These are phyloP conservation scores for Coendou prehensilis DNA, from an alignment of 2,797 vertebrate genomes.

Conservation along the genomic window DNA sequence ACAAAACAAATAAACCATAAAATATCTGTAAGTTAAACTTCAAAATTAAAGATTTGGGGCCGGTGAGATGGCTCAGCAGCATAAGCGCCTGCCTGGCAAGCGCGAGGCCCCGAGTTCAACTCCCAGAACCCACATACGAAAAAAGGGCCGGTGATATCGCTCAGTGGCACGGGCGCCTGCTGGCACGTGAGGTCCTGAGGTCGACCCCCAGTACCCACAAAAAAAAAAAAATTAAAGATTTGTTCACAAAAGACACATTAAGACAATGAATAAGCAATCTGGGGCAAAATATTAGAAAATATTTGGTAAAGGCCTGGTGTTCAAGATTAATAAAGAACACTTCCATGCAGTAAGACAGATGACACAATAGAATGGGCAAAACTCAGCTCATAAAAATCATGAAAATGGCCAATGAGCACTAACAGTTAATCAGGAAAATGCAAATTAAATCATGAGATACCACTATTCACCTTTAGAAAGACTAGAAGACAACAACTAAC, in stretches of 20 bases:
- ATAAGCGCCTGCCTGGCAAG: too few relatives aligned
- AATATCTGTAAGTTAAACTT: background rate
- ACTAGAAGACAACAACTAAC: background rate
- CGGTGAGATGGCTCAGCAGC: too few relatives aligned
- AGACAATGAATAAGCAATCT: background rate
- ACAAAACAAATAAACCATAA: background rate
- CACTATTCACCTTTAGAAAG: too few relatives aligned
- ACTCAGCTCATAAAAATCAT: too few relatives aligned
- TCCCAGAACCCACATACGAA: too few relatives aligned
- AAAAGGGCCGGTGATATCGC: too few relatives aligned
- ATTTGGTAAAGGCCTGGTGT: background rate
- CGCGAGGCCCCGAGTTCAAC: too few relatives aligned
- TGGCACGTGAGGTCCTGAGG: too few relatives aligned
- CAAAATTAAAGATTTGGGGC: background rate
- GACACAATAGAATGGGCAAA: background rate
- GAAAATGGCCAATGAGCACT: background rate
- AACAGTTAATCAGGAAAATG: background rate
- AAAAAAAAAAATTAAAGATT: background rate
- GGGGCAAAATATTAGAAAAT: background rate
- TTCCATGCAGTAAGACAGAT: background rate
- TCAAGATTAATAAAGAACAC: background rate
- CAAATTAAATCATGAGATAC: background rate
- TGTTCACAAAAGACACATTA: background rate
- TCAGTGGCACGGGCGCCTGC: too few relatives aligned
- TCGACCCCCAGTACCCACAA: too few relatives aligned